Evolutionary conservation across 2,888 invertebrate genomes (phyloP), one percentile per base, ranked within the genome.

Genomic region (Norana najaformis): DNA sequence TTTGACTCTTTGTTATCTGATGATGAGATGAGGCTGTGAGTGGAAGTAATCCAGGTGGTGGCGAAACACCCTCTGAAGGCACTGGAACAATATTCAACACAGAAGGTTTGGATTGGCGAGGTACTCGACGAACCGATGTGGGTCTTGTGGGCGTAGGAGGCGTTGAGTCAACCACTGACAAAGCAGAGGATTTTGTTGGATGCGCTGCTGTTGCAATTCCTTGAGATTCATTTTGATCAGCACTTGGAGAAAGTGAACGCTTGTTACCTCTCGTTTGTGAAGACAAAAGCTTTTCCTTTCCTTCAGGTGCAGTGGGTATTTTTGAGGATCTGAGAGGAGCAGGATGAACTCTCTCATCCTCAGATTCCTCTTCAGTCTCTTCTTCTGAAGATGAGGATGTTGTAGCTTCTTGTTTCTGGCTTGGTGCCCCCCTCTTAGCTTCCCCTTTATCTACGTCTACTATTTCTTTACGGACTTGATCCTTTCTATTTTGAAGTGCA

Each of bases 11-110:
- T 16, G 35, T 83, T 34, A 83, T 20, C 83, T 83, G 83, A 83
- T 36, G 83, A 83, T 83, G 83, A 36, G 83, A 83, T 35, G 83
- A 83, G 36, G 83, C 83, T 34, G 83, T 83, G 6, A 83, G 83
- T 83, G 83, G 83, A 83, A 83, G 83, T 36, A 83, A 36, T 16
- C 83, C 83, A 34, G 83, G 83, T 35, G 83, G 83, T 83, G 83
- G 83, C 34, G 83, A 83, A 4, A 83, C 20, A 6, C 83, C 83
- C 18, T 83, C 83, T 20, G 83, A 6, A 34, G 83, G 83, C 34
- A 83, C 20, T 14, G 83, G 83, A 83, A 83, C 36, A 36, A 36
- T 36, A 35, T 83, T 83, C 83, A 83, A 34, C 83, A 83, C 83
- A 34, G 83, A 36, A 36, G 83, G 83, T n/a, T 83, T 83, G 35